Percentiles rank a stretch among this genome's conserved stretches.
Evolutionary conservation across 2,113 vertebrate species (phyloP).

Genomic region (Calidris pugnax): DNA sequence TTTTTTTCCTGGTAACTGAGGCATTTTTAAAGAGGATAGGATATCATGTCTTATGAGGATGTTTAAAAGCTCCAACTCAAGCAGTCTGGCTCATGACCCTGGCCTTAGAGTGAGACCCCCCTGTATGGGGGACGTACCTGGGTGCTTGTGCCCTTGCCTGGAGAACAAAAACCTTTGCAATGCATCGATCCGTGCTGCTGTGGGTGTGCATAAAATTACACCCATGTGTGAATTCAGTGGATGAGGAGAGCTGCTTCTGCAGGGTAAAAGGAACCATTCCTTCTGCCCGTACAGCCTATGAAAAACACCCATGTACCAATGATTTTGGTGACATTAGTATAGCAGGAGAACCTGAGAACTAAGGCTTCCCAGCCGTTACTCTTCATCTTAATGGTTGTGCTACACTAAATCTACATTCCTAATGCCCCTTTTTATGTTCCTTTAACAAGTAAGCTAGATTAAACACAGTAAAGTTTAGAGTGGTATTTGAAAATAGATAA

Average conservation of each 20-base stretch:
- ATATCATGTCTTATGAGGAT: neutral
- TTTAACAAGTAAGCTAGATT: constrained; percentile 44
- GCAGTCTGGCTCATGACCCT: neutral
- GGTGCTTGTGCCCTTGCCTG: neutral
- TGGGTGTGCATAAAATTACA: neutral
- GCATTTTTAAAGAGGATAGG: neutral
- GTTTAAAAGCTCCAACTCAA: neutral
- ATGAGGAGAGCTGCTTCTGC: neutral
- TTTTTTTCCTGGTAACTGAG: neutral
- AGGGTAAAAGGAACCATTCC: neutral
- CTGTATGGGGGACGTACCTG: neutral
- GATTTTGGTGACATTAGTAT: neutral
- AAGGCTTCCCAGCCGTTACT: constrained; percentile 21
- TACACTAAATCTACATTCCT: constrained; percentile 29
- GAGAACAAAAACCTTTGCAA: neutral
- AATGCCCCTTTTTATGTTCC: constrained; percentile 32
- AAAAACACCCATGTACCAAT: neutral
- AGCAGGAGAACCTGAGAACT: neutral
- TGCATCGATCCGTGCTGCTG: neutral
- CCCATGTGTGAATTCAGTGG: neutral
- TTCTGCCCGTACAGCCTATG: neutral
- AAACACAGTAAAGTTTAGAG: constrained; percentile 29
- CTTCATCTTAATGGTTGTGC: neutral
- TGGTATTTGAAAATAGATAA: constrained; percentile 53
- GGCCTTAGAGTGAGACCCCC: neutral